These are phyloP conservation scores for Ommatoiulus sabulosus DNA, from an alignment of 2,888 invertebrate species.

Conservation along the genomic window DNA sequence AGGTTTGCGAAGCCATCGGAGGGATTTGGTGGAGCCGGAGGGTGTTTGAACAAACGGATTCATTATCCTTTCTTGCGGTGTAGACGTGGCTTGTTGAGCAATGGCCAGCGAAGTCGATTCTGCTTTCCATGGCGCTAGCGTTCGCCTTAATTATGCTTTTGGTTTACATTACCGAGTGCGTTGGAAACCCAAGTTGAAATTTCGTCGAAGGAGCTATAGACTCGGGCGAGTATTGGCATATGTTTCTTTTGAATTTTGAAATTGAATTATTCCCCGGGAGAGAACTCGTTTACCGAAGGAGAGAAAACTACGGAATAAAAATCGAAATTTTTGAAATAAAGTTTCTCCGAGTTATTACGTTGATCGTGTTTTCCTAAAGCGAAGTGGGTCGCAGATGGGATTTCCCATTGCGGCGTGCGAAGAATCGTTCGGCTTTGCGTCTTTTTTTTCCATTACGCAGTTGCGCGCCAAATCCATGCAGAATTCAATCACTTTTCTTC, in stretches of 20 bases:
- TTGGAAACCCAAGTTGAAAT: neutral
- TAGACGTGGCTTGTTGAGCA: neutral
- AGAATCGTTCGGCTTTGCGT: neutral
- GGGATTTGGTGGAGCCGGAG: neutral
- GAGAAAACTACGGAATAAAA: neutral
- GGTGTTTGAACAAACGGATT: slow-evolving; percentile 12
- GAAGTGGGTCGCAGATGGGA: slow-evolving; percentile 19
- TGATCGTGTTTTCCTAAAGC: slow-evolving; percentile 5
- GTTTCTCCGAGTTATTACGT: slow-evolving; percentile 16
- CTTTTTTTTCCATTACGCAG: neutral
- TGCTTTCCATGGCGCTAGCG: neutral
- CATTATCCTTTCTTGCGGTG: neutral
- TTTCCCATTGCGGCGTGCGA: slow-evolving; percentile 2
- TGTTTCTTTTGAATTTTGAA: neutral
- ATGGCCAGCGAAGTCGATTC: neutral
- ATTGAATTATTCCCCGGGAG: slow-evolving; percentile 32
- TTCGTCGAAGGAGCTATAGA: neutral
- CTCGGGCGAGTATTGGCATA: neutral
- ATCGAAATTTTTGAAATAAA: slow-evolving; percentile 21
- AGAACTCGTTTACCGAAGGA: neutral
- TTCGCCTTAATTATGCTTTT: slow-evolving; percentile 7
- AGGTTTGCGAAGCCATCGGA: slow-evolving; percentile 18
- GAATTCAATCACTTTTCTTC: slow-evolving; percentile 3
- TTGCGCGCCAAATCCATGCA: neutral
- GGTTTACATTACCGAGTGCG: neutral